These are phyloP conservation scores for Panagrolaimus sp. DNA, from an alignment of 1,140 invertebrate genomes.

Conservation along the genomic window DNA sequence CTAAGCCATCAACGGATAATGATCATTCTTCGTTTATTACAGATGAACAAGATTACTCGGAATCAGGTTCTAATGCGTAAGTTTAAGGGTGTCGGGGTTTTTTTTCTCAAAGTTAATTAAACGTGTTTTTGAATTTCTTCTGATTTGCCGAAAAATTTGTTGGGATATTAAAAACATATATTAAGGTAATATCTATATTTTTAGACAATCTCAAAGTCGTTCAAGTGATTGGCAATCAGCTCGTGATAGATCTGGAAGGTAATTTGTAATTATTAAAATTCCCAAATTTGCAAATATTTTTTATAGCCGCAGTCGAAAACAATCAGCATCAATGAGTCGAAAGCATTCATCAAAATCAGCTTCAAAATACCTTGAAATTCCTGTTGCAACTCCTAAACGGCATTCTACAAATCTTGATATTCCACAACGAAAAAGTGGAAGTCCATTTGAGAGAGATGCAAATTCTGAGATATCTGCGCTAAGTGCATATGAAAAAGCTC, in stretches of 20 bases:
- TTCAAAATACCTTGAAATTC: not conserved
- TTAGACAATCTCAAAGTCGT: not conserved
- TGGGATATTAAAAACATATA: too few species aligned
- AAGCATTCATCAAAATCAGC: not conserved
- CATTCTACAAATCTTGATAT: not conserved
- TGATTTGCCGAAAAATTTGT: too few species aligned
- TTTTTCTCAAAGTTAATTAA: too few species aligned
- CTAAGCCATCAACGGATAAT: not conserved
- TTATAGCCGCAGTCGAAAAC: not conserved
- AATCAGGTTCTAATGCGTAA: not conserved
- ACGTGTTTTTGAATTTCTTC: too few species aligned
- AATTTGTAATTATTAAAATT: too few species aligned
- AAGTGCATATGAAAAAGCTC: not conserved
- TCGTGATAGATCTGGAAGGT: not conserved
- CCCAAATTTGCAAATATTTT: too few species aligned
- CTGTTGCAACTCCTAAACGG: not conserved
- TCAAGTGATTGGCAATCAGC: slow-evolving; percentile 10
- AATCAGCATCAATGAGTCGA: not conserved
- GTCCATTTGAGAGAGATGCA: not conserved
- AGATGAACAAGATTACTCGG: not conserved
- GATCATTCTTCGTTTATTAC: not conserved
- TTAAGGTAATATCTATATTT: too few species aligned
- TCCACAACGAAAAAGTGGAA: not conserved
- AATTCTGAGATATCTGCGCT: not conserved
- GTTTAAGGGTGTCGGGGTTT: too few species aligned